These are phyloP conservation scores for Halcyon chelicuti DNA, from an alignment of 2,797 vertebrate species.

Conservation along the genomic window DNA sequence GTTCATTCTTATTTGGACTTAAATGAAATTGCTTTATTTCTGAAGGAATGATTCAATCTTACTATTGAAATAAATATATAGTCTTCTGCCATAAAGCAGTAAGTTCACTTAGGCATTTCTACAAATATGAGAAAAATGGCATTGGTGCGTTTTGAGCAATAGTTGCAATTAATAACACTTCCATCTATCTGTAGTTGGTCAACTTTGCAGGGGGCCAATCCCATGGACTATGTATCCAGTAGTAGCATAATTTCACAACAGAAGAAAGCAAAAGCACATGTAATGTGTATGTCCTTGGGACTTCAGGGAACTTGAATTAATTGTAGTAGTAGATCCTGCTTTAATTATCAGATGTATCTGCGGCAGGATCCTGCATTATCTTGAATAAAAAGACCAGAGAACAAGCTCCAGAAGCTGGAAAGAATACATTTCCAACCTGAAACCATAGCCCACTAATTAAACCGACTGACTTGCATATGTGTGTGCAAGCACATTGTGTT, in stretches of 20 bases:
- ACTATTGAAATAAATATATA: neutral
- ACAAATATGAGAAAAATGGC: neutral
- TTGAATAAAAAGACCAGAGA: neutral
- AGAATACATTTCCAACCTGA: neutral
- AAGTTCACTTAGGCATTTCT: neutral
- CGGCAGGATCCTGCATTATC: neutral
- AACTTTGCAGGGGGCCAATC: neutral
- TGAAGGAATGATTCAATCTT: neutral
- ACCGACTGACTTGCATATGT: neutral
- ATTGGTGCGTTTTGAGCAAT: neutral
- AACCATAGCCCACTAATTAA: neutral
- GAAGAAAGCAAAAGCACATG: fast-evolving
- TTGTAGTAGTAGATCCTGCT: neutral
- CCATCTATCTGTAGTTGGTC: neutral
- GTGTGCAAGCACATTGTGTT: neutral
- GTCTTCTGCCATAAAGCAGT: neutral
- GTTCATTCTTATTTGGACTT: constrained; percentile 13
- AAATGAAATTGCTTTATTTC: constrained; percentile 34
- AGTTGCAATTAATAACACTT: neutral
- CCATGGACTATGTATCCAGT: neutral
- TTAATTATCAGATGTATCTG: neutral
- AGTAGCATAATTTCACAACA: neutral
- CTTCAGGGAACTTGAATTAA: neutral
- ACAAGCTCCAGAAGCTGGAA: neutral
- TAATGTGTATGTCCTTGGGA: neutral